Evolutionary conservation across 2,797 vertebrate genomes (phyloP), one percentile per base, ranked within the genome.

Genomic region (Ptychadena robeensis): DNA sequence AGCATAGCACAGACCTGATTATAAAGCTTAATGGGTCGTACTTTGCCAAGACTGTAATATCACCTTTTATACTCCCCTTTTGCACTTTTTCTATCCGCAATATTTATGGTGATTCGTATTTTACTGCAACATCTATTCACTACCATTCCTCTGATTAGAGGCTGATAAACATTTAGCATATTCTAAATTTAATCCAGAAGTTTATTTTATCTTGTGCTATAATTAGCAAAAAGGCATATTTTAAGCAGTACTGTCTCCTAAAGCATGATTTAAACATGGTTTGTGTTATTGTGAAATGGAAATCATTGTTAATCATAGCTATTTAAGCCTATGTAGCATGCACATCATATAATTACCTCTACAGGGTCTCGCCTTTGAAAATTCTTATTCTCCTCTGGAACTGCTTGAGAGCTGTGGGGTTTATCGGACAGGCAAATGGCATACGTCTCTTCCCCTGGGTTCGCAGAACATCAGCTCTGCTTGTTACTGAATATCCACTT

Each of bases 301-400:
- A 79, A 79, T 79, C 76, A 79, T 79, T 79, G 76, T 79, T 79
- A 79, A 68, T 79, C 67, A 79, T 44, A 79, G 76, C 76, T 68
- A 79, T 79, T 79, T 68, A 79, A 30, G 67, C 76, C 76, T 37
- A 40, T 79, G 76, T 79, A 68, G 76, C 76, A 79, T 68, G 76
- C 34, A 79, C 76, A 79, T 79, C 76, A 79, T 79, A 28, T 79
- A 79, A 79, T 79, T 79, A 68, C 76, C 76, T 68, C 76, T 79
- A 79, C 76, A 79, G 76, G 76, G 64, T 79, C 76, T 79, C 76
- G 76, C 65, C 76, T 79, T 38, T 28, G 76, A 69, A 44, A 79
- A 57, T 79, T 68, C 76, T 68, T 18, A 79, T 79, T 34, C 48
- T 78, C 44, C 76, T 59, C 53, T 68, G 65, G 40, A 79, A 59